Percentiles rank a stretch among this genome's conserved stretches.
Evolutionary conservation across 2,888 invertebrate species (phyloP).

Genomic region (Tillus elongatus): DNA sequence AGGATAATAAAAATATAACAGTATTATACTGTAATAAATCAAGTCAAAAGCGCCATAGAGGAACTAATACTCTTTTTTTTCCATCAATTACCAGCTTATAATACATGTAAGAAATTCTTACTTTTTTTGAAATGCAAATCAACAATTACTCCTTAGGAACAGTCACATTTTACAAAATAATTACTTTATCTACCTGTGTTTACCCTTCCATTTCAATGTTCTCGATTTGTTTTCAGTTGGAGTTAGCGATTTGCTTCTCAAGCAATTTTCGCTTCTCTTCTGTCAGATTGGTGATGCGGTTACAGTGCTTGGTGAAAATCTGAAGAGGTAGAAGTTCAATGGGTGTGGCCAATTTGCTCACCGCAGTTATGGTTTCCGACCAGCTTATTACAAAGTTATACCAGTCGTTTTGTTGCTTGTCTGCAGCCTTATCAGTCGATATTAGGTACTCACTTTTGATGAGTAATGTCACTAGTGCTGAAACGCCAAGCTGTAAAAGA

Average conservation of each 20-base stretch:
- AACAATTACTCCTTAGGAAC: too few relatives aligned
- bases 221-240: conserved; percentile 25
- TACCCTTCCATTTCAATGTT: conserved; percentile 7
- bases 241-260: conserved; percentile 32
- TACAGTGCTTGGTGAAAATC: conserved; percentile 34
- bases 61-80: too few relatives aligned
- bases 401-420: conserved; percentile 41
- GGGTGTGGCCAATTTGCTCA: conserved; percentile 30
- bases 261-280: conserved; percentile 30
- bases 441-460: conserved; percentile 45
- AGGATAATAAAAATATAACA: too few relatives aligned
- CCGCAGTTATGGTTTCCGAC: conserved; percentile 38
- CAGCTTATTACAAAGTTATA: conserved; percentile 47
- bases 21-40: too few relatives aligned
- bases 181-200: too few relatives aligned
- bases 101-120: too few relatives aligned
- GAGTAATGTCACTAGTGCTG: conserved; percentile 46
- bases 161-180: too few relatives aligned
- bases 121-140: too few relatives aligned
- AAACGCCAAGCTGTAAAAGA: conserved; percentile 48
- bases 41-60: too few relatives aligned
- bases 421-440: conserved; percentile 32
- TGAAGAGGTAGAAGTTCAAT: conserved; percentile 34
- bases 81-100: too few relatives aligned
- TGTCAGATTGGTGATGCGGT: conserved; percentile 30